Evolutionary conservation across 2,888 invertebrate species (phyloP), one percentile per base, ranked within the genome.

Genomic region (Drosophila lacicola): DNA sequence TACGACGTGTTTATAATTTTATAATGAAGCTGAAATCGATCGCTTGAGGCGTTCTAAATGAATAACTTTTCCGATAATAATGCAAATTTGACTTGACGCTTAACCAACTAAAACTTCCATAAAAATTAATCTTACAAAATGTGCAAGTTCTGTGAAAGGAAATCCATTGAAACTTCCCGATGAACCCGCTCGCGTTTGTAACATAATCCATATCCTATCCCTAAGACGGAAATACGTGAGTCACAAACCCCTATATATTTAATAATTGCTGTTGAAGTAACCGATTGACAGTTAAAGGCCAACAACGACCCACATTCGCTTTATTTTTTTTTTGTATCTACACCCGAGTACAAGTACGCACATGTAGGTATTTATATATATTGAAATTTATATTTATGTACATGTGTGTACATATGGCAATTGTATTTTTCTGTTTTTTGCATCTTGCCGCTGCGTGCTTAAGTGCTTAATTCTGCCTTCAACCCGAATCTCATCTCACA

Each of bases 271-370:
- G 45, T 41, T 49, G 11, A 50, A 63, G 50, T 51, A 69, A 78
- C 83, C 87, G 75, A 82, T 81, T 70, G 70, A 41, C 74, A 65
- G 75, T 70, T 75, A 70, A 82, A 83, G 82, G 82, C 78, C 82
- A 65, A 55, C 65, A 57, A 46, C 78, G 63, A 70, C 73, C 80
- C 60, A 77, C 82, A 77, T 74, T 78, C 66, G 56, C 73, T 67
- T 42, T 76, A 51, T 66, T 42, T 76, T 55, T 66, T 42, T 74
- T 55, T 65, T 66, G 34, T 58, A 50, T 70, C 47, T 41, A 33
- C n/a, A 45, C 3, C 2, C 10, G 5, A 11, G 10, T 3, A 17
- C 9, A 17, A 39, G 17, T 14, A 17, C 56, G 36, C 21, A 50
- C 36, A 41, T 17, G 36, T 46, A 21, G 49, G 33, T 57, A 56